Percentiles rank a stretch among this genome's conserved stretches.
Evolutionary conservation across 53 echinoderm and acorn worm species (phyloP).

Genomic region (Henricia sp.): DNA sequence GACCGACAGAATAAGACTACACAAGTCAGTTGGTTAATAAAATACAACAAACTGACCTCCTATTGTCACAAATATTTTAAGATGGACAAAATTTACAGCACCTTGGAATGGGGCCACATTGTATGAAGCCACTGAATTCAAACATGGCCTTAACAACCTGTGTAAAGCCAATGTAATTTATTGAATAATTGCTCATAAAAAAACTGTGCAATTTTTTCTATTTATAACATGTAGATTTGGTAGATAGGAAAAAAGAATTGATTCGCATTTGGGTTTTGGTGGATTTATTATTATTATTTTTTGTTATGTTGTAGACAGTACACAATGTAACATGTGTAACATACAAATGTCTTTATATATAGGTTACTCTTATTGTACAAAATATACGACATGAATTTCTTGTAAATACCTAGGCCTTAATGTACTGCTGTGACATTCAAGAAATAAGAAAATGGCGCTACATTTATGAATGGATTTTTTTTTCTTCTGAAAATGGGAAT

Average conservation of each 20-base stretch:
- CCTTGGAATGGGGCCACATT: background rate
- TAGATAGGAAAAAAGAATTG: slow-evolving; percentile 18
- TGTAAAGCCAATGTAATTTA: slow-evolving; percentile 22
- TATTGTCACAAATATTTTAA: too few relatives aligned
- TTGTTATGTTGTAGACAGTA: slow-evolving; percentile 27
- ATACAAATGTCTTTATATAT: slow-evolving; percentile 60
- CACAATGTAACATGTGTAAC: slow-evolving; percentile 35
- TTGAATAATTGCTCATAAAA: slow-evolving; percentile 29
- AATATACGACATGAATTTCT: background rate
- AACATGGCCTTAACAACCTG: slow-evolving; percentile 25
- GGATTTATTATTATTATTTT: too few relatives aligned
- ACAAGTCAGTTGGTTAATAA: too few relatives aligned
- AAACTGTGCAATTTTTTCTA: slow-evolving; percentile 61
- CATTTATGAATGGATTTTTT: slow-evolving; percentile 56
- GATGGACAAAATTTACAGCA: too few relatives aligned
- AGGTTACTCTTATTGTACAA: slow-evolving; percentile 42
- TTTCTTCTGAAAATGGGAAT: slow-evolving; percentile 58
- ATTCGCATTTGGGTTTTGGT: too few relatives aligned
- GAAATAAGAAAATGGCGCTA: slow-evolving; percentile 41
- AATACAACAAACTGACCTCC: too few relatives aligned
- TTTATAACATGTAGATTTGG: slow-evolving; percentile 50
- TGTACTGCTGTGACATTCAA: slow-evolving; percentile 52
- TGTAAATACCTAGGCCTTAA: slow-evolving; percentile 30
- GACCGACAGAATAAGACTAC: too few relatives aligned
- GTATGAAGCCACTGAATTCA: background rate